Percentiles rank a stretch among this genome's conserved stretches.
phyloP scores from a whole-genome alignment of 2,797 vertebrate genomes.

The Martes flavigula region DNA sequence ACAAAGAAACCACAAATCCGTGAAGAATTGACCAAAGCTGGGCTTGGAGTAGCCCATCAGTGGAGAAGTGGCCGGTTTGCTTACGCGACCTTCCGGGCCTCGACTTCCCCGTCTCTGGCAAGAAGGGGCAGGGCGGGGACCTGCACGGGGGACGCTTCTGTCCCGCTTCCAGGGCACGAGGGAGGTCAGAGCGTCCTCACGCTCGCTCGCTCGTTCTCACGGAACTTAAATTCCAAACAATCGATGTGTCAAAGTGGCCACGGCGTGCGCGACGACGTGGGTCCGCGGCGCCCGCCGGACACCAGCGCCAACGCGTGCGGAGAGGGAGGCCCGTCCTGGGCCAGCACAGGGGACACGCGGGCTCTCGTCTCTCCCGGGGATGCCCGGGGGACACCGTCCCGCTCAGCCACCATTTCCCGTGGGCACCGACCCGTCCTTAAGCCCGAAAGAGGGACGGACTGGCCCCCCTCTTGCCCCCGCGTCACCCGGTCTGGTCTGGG shows the following conservation, averaged over 20 bases:
- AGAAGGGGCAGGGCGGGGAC: background rate
- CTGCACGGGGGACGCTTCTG: background rate
- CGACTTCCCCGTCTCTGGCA: background rate
- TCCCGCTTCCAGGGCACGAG: background rate
- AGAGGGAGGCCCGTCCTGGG: background rate
- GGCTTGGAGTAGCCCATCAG: too few relatives aligned
- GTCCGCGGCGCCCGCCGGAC: background rate
- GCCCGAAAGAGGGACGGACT: background rate
- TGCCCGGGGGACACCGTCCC: background rate
- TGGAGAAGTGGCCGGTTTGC: background rate
- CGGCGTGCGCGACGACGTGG: background rate
- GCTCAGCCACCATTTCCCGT: background rate
- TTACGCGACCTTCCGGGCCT: background rate
- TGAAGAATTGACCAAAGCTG: background rate
- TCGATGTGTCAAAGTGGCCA: background rate
- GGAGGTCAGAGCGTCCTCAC: background rate
- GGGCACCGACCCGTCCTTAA: background rate
- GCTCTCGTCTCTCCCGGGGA: background rate
- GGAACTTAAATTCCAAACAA: background rate
- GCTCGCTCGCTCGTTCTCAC: background rate
- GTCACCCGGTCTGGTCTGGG: background rate
- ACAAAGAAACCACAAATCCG: background rate
- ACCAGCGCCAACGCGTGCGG: accelerated
- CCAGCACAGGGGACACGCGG: background rate
- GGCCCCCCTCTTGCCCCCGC: background rate